A percentile compares a stretch with the other conserved stretches of the same genome.
Conservation (phyloP, 2,113 vertebrate genomes). For the Ornithorhynchus anatinus region DNA sequence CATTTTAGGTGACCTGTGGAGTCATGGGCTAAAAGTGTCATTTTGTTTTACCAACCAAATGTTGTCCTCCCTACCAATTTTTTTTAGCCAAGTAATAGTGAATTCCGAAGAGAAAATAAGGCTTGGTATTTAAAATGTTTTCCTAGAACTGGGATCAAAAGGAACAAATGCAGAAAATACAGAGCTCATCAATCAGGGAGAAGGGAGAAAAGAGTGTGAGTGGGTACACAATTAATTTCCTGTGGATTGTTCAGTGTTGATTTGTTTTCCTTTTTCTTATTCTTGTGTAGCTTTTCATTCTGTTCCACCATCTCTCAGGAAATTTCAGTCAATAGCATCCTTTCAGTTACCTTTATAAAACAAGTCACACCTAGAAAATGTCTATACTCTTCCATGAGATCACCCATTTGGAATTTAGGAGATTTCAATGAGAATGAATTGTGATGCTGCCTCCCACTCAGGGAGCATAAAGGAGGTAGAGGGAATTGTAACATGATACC, state of each 20-base stretch:
- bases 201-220: too few species aligned
- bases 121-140: neutral
- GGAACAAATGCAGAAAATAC: neutral
- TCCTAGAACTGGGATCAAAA: neutral
- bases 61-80: neutral
- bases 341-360: slow-evolving; percentile 11
- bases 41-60: neutral
- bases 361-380: slow-evolving; percentile 41
- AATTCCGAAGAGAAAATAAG: slow-evolving; percentile 4
- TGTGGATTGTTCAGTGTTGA: neutral
- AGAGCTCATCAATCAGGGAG: neutral
- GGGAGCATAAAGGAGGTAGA: too few species aligned
- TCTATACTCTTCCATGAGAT: slow-evolving; percentile 13
- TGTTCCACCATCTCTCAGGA: neutral
- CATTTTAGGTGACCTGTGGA: neutral
- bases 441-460: too few species aligned
- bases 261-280: neutral
- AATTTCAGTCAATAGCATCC: neutral
- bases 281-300: neutral
- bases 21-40: neutral
- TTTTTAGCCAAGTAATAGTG: neutral
- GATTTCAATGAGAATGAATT: slow-evolving; percentile 44
- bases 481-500: too few species aligned
- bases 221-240: too few species aligned
- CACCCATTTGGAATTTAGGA: slow-evolving; percentile 43